Base-by-base conservation (phyloP, 1,140 invertebrate genomes). In the Calephelis nemesis region DNA sequence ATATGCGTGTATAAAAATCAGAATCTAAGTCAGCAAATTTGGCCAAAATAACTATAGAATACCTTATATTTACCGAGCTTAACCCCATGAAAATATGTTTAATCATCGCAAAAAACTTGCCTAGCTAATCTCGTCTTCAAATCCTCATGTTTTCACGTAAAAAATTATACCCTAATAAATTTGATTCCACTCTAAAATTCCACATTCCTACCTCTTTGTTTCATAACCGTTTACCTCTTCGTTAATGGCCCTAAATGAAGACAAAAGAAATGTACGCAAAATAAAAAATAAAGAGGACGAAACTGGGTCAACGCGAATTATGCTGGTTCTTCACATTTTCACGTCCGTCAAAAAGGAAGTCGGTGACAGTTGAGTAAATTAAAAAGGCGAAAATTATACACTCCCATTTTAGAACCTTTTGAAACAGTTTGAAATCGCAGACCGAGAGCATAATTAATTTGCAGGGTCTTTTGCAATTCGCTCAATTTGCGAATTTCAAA, bases 301-400 rank as follows among this genome's bases (percentile, higher is more conserved):
- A 58, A 58, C 19, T 58, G 52, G 52, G 52, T 58, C 52, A 58
- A 11, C 52, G 8, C 10, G 10, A 58, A 39, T 58, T 58, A 58
- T 58, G 52, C 19, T 30, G 52, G 52, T 58, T 58, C 19, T 58
- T 58, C 52, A 58, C 52, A 58, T 58, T 30, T 58, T 58, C 52
- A 58, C 52, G 19, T 58, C 52, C 19, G 15, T 58, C 52, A 58
- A 58, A 58, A 58, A 58, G 52, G 52, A 58, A 58, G 52, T 58
- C 52, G 10, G 15, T 12, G 52, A 39, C 52, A 58, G 52, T 39
- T 39, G 19, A 58, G 52, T 58, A 58, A 58, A 58, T 58, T 58
- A 58, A 58, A 58, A 58, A 58, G 52, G 19, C 52, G 52, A 58
- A 58, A 58, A 58, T 58, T 58, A 58, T 54, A 54, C 15, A 54